Conservation (phyloP, 2,888 invertebrate species). For the Palloptera scutellata region DNA sequence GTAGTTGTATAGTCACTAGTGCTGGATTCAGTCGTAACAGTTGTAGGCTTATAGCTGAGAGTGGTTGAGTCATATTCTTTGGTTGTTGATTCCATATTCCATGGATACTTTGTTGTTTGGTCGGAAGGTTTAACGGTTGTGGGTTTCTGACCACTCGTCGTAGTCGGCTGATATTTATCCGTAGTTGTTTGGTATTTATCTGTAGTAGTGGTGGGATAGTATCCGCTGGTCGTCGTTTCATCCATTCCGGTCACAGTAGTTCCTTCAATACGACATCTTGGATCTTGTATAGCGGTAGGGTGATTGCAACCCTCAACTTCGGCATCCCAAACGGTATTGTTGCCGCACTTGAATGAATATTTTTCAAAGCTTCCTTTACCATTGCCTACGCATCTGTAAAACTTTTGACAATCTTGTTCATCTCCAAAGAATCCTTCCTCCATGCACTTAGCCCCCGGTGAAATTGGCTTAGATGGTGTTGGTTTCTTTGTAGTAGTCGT, state of each 20-base stretch:
- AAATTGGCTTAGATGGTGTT: slow-evolving; percentile 39
- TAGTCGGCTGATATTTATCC: slow-evolving; percentile 25
- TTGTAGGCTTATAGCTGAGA: slow-evolving; percentile 22
- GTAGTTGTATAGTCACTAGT: slow-evolving; percentile 39
- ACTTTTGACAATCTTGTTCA: slow-evolving; percentile 68
- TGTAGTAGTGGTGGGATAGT: slow-evolving; percentile 21
- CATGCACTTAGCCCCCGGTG: slow-evolving; percentile 53
- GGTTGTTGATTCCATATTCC: slow-evolving; percentile 9
- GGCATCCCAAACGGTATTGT: slow-evolving; percentile 71
- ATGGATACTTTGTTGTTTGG: slow-evolving; percentile 20
- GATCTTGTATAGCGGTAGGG: slow-evolving; percentile 43
- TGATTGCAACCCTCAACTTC: slow-evolving; percentile 52
- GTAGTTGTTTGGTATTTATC: slow-evolving; percentile 17
- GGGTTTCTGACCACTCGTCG: slow-evolving; percentile 33
- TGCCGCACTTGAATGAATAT: slow-evolving; percentile 71
- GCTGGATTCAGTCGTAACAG: slow-evolving; percentile 30
- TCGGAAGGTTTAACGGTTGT: not conserved
- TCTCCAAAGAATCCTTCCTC: slow-evolving; percentile 63
- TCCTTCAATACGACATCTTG: slow-evolving; percentile 41
- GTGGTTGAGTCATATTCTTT: slow-evolving; percentile 31
- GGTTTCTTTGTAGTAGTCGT: slow-evolving; percentile 39
- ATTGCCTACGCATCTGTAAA: slow-evolving; percentile 72
- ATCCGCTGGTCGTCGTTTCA: slow-evolving; percentile 4
- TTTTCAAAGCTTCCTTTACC: slow-evolving; percentile 68
- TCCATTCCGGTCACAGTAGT: slow-evolving; percentile 26